Evolutionary conservation across 2,888 invertebrate species (phyloP), one percentile per base, ranked within the genome.

Genomic region (Trichopria drosophilae): DNA sequence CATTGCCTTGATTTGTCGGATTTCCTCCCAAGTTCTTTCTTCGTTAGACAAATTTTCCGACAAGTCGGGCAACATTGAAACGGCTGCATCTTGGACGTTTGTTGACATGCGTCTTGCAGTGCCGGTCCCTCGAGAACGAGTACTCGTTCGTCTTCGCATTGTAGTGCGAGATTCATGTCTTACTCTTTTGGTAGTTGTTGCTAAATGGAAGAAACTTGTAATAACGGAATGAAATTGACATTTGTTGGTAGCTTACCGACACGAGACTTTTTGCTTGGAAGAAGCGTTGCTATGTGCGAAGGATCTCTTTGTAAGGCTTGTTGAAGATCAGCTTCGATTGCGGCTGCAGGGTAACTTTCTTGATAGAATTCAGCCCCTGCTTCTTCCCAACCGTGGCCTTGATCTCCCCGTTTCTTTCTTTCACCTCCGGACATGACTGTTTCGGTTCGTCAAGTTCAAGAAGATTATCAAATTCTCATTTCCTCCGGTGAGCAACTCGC

Each of bases 351-450:
- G 76, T 90, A 91, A 61, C 87, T 81, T 75, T 90, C 90, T 73
- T 90, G 90, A 76, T 90, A 90, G 77, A 90, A 90, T 77, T 90
- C 90, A 2, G 84, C 85, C 0, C 88, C 89, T 4, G 90, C 90
- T 68, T 90, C 89, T 77, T 90, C 90, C 90, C 90, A 90, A 10
- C 89, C 85, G 64, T 83, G 82, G 3, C 80, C 79, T 57, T 79
- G 79, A 51, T 80, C 79, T 29, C 76, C 72, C 47, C 80, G 78
- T 60, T 82, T 83, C 59, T 80, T 79, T 50, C 79, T 79, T 47
- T 80, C 79, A 34, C 83, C 82, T 2, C 82, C 82, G 29, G 83
- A 83, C 83, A 83, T 83, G n/a, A n/a, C n/a, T n/a, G n/a, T n/a
- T n/a, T n/a, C n/a, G n/a, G n/a, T n/a, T n/a, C n/a, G n/a, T n/a